Base-by-base conservation (phyloP, 1,140 invertebrate genomes). In the Apis cerana region DNA sequence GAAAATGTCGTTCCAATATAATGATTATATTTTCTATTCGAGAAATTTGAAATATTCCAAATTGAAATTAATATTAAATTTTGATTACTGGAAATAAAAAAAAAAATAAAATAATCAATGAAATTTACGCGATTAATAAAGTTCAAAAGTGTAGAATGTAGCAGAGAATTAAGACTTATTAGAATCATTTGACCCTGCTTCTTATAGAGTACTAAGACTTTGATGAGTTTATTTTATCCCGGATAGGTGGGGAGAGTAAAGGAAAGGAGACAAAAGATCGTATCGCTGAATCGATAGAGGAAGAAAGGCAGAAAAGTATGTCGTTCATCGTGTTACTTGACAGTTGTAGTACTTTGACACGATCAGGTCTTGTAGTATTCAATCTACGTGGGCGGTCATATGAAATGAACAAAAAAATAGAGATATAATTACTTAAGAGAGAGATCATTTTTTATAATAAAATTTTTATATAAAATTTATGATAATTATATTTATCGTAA, bases 141-240 rank as follows among this genome's bases (percentile, higher is more conserved):
- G 70, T 89, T 89, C 79, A 69, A 89, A 87, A 87, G 81, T 82
- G 75, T 64, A 85, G 74, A 85, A 86, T 85, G 80, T 86, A 76
- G 58, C 54, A 67, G 89, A 88, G 84, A 91, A 89, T 93, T 92
- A 92, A 93, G 91, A 87, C 85, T 88, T 88, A 92, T 94, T 93
- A 92, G 90, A 91, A 92, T 91, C 90, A 84, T 91, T 93, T 94
- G 91, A 93, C 92, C 92, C 87, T 88, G 83, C 84, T 86, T 89
- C 85, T 85, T 88, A 86, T 68, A 89, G 79, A 74, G 54, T 80
- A 88, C 67, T 85, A 77, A 74, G 79, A 71, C 87, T 88, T 87
- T 90, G 85, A 90, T 88, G 84, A 85, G 79, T 91, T 92, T 90
- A 89, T 82, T 87, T 91, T 87, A 85, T 75, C 27, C 50, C 21